Evolutionary conservation across 2,888 invertebrate genomes (phyloP), one percentile per base, ranked within the genome.

Genomic region (Sipha maydis): DNA sequence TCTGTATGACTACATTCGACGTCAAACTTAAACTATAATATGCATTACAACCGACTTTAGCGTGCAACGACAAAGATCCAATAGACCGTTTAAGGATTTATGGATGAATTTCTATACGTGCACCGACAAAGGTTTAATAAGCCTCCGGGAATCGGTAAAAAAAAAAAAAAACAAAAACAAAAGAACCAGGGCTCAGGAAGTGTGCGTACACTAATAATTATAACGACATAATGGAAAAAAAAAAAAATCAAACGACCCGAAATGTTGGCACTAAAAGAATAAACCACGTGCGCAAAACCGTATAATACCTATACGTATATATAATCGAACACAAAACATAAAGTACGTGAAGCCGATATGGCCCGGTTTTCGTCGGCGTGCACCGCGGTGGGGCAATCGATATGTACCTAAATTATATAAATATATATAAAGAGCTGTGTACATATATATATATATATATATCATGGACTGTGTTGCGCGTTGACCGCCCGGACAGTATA

Each of bases 231-330:
- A 80, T 69, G 67, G 67, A 34, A 21, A 21, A 3, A 78, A 85
- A 34, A 28, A 69, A 71, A 28, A 77, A 75, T 19, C 38, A 84
- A 75, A 84, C 38, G 73, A 73, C 28, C 86, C 14, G 28, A 73
- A 73, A 86, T 86, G 79, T 79, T 79, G 8, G 86, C 86, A 79
- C 73, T 79, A 71, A 79, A 79, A 73, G 34, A 77, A 80, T 75
- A 82, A 28, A 77, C 80, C 80, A 38, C 80, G 8, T 17, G 41
- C 67, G 80, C n/a, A 5, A 54, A 56, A 7, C 61, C 61, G 9
- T 41, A 41, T 25, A 38, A 3, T 73, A 34, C 38, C 0, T 69
- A 11, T 28, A 34, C 38, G 0, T 69, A 11, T 28, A n/a, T n/a
- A 21, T n/a, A 21, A n/a, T 69, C 69, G n/a, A 67, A 67, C 25